Evolutionary conservation across 2,113 vertebrate genomes (phyloP).

Genomic region (Dromiciops gliroides): DNA sequence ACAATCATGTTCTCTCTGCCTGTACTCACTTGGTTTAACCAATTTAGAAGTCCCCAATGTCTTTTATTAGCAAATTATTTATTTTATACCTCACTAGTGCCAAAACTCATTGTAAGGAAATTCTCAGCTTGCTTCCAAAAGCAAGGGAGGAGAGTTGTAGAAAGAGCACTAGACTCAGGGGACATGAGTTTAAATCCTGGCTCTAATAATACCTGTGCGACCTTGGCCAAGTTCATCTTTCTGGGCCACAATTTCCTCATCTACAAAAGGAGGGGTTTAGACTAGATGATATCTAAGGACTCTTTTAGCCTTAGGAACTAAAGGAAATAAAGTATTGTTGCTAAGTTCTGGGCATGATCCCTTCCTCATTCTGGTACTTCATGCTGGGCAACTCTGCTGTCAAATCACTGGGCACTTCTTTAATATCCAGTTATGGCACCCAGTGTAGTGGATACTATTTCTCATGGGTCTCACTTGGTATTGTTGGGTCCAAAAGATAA

Average conservation of each 20-base stretch:
- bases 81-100: background rate
- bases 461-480: background rate
- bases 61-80: slow-evolving; percentile 6
- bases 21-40: background rate
- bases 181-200: slow-evolving; percentile 17
- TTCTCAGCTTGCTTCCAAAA: slow-evolving; percentile 31
- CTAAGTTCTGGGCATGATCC: background rate
- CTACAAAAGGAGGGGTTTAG: background rate
- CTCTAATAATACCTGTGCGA: background rate
- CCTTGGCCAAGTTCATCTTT: background rate
- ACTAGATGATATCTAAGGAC: background rate
- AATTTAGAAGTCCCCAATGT: slow-evolving; percentile 35
- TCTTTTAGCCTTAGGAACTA: background rate
- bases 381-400: slow-evolving; percentile 5
- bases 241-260: background rate
- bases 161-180: slow-evolving; percentile 15
- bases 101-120: slow-evolving; percentile 11
- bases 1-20: background rate
- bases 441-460: slow-evolving; percentile 45
- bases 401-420: background rate
- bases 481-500: slow-evolving; percentile 14
- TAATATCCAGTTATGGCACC: slow-evolving; percentile 22
- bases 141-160: background rate
- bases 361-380: slow-evolving; percentile 27
- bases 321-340: background rate